Evolutionary conservation across 2,797 vertebrate species (phyloP).

Genomic region (Rhinoraja longicauda): DNA sequence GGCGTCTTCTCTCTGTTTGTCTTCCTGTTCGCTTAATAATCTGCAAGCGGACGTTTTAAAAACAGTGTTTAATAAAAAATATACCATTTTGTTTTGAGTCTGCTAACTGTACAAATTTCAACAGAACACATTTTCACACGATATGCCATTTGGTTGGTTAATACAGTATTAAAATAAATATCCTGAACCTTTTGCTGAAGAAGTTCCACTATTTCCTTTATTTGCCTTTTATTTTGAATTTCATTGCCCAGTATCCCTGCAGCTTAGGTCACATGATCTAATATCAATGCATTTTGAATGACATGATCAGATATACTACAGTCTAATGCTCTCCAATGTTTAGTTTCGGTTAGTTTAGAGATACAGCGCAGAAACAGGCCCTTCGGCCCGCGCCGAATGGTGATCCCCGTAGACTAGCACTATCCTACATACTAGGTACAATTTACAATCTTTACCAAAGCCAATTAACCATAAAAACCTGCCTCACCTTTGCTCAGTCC

Average conservation of each 20-base stretch:
- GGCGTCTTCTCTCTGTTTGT: slow-evolving; percentile 48
- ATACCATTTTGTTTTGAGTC: too few species aligned
- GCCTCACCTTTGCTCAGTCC: too few species aligned
- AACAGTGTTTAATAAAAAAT: background rate
- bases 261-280: background rate
- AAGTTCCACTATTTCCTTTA: background rate
- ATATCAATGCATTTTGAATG: background rate
- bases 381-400: too few species aligned
- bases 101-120: background rate
- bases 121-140: slow-evolving; percentile 7
- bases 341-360: too few species aligned
- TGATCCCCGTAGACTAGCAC: too few species aligned
- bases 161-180: background rate
- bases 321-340: background rate
- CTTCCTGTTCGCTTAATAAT: slow-evolving; percentile 50
- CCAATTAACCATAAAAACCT: too few species aligned
- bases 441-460: too few species aligned
- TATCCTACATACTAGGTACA: too few species aligned
- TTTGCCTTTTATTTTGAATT: background rate
- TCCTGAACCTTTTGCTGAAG: background rate
- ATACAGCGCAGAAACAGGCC: too few species aligned
- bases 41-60: slow-evolving; percentile 42
- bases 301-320: background rate
- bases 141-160: background rate
- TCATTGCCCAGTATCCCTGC: background rate